Conservation (phyloP, 2,888 invertebrate genomes). For the Drosophila austrosaltans region DNA sequence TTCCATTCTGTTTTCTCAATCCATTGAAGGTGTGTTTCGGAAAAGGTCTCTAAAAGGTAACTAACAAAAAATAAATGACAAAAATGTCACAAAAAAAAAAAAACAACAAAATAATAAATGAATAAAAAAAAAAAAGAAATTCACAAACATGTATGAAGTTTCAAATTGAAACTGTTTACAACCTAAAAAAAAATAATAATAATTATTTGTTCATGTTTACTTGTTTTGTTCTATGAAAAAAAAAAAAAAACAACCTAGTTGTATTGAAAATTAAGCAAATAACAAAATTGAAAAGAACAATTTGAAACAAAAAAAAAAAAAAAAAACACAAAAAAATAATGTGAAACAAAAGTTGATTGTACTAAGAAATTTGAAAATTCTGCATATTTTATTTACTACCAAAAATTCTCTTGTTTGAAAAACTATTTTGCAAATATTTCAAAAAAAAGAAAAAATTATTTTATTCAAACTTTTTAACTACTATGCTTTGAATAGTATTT, state of each 20-base stretch:
- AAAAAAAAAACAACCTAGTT: conserved; percentile 27
- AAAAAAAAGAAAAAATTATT: conserved; percentile 30
- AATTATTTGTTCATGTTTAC: conserved; percentile 78
- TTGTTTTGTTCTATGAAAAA: conserved; percentile 74
- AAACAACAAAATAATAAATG: conserved; percentile 6
- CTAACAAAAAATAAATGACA: conserved; percentile 84
- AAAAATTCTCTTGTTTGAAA: conserved; percentile 60
- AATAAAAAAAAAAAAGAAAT: conserved; percentile 82
- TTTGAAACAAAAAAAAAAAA: conserved; percentile 54
- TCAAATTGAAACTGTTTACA: conserved; percentile 76
- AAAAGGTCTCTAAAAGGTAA: conserved; percentile 98
- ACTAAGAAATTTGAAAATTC: conserved; percentile 70
- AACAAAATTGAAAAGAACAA: conserved; percentile 50
- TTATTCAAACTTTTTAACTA: conserved; percentile 55
- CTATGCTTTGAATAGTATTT: conserved; percentile 60
- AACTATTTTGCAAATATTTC: conserved; percentile 77
- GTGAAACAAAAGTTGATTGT: conserved; percentile 37
- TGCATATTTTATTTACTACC: conserved; percentile 71
- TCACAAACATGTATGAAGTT: conserved; percentile 82
- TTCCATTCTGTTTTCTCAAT: conserved; percentile 85
- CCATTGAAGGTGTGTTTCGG: conserved; percentile 94
- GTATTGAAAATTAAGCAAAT: conserved; percentile 44
- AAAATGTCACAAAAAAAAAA: conserved; percentile 53
- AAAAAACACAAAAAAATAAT: conserved; percentile 43
- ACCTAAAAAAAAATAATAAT: conserved; percentile 63